Conservation (phyloP, 2,797 vertebrate genomes). For the Eospalax fontanierii region DNA sequence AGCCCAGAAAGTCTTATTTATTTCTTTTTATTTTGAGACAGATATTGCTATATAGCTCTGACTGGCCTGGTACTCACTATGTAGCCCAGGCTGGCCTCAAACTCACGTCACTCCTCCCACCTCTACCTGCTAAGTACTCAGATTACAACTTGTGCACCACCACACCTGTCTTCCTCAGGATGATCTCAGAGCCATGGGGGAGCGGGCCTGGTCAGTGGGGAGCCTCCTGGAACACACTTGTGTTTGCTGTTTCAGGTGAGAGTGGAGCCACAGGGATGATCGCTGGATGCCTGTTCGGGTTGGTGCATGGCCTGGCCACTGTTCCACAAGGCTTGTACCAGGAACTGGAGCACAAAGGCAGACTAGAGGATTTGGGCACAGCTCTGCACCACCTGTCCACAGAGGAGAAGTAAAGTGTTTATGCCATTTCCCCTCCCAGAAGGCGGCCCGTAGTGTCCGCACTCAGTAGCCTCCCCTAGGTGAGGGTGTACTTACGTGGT, state of each 20-base stretch:
- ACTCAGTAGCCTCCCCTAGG: background rate
- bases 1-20: background rate
- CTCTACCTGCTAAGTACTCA: background rate
- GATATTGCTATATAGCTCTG: background rate
- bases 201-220: background rate
- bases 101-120: background rate
- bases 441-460: background rate
- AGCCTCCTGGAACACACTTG: background rate
- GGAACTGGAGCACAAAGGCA: slow-evolving; percentile 93
- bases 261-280: slow-evolving; percentile 96
- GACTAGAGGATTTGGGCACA: slow-evolving; percentile 94
- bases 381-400: slow-evolving; percentile 93
- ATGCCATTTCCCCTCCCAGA: slow-evolving; percentile 77
- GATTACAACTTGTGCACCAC: background rate
- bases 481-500: background rate
- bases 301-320: slow-evolving; percentile 93
- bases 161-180: background rate
- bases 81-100: background rate
- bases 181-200: background rate
- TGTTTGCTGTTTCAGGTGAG: slow-evolving; percentile 91
- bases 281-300: slow-evolving; percentile 95
- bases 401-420: slow-evolving; percentile 95
- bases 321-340: slow-evolving; percentile 93
- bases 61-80: background rate
- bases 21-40: background rate